phyloP scores from a whole-genome alignment of 2,797 vertebrate genomes.

The Sciaenops ocellatus region DNA sequence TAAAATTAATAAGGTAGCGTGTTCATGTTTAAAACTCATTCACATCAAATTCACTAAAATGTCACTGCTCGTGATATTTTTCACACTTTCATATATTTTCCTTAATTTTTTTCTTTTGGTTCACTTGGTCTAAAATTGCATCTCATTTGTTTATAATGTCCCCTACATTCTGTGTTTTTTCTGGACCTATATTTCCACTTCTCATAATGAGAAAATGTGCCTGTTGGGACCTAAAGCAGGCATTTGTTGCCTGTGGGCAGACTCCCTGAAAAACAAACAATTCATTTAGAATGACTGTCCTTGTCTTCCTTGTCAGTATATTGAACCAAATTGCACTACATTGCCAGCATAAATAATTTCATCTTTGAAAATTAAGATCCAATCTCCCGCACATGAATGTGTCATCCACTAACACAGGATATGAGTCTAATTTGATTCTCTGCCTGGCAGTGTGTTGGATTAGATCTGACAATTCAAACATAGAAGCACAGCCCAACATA shows the following conservation, averaged over 20 bases:
- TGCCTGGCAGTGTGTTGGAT: constrained; percentile 21
- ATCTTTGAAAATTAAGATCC: constrained; percentile 31
- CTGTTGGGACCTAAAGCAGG: constrained; percentile 21
- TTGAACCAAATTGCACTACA: constrained; percentile 29
- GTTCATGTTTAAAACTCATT: not conserved
- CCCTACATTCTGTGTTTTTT: not conserved
- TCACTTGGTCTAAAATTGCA: not conserved
- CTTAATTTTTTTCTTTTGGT: constrained; percentile 9
- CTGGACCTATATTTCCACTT: constrained; percentile 3
- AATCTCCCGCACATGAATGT: constrained; percentile 38
- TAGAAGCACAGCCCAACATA: not conserved
- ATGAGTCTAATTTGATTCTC: constrained; percentile 47
- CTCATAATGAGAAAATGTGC: constrained; percentile 31
- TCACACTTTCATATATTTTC: constrained; percentile 2
- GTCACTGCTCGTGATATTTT: not conserved
- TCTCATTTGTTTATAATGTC: constrained; percentile 7
- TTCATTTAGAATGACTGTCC: constrained; percentile 35
- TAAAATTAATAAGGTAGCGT: not conserved
- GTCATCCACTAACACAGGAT: constrained; percentile 37
- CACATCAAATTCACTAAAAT: not conserved
- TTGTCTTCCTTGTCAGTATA: constrained; percentile 12
- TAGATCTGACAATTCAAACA: constrained; percentile 13
- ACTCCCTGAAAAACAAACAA: constrained; percentile 52
- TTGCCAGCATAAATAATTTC: constrained; percentile 43
- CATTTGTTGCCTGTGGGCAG: constrained; percentile 27